Evolutionary conservation across 2,113 vertebrate genomes (phyloP).

Genomic region (Notechis scutatus): DNA sequence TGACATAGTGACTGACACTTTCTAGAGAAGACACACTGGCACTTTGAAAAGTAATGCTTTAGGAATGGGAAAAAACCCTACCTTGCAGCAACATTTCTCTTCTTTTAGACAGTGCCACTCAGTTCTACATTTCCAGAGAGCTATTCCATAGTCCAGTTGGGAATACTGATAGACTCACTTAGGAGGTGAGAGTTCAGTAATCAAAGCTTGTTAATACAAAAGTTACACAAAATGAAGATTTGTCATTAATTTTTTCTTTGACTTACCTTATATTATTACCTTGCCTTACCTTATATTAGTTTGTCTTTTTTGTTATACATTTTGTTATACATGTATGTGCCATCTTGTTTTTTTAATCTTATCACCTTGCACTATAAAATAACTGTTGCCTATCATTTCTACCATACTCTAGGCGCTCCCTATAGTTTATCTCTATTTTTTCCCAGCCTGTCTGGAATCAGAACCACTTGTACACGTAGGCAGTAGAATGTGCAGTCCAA

Average conservation of each 20-base stretch:
- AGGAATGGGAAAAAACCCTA: background rate
- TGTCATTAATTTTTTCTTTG: background rate
- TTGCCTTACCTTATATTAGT: background rate
- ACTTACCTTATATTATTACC: background rate
- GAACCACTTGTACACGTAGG: background rate
- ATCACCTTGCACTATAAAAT: background rate
- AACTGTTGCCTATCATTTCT: background rate
- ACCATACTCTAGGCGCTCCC: background rate
- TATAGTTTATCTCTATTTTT: background rate
- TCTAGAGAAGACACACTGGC: no score
- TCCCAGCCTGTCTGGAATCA: background rate
- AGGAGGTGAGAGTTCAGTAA: background rate
- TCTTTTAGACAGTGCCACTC: background rate
- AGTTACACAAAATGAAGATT: background rate
- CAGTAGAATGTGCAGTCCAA: background rate
- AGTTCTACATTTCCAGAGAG: background rate
- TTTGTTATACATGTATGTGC: background rate
- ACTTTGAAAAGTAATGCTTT: background rate
- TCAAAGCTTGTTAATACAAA: background rate
- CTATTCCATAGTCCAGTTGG: background rate
- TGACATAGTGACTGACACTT: no score
- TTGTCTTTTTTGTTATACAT: background rate
- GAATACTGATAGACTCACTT: background rate
- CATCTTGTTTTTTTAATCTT: background rate
- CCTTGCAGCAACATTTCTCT: background rate